These are phyloP conservation scores for Tragopan temminckii DNA, from an alignment of 2,797 vertebrate genomes.

Conservation along the genomic window DNA sequence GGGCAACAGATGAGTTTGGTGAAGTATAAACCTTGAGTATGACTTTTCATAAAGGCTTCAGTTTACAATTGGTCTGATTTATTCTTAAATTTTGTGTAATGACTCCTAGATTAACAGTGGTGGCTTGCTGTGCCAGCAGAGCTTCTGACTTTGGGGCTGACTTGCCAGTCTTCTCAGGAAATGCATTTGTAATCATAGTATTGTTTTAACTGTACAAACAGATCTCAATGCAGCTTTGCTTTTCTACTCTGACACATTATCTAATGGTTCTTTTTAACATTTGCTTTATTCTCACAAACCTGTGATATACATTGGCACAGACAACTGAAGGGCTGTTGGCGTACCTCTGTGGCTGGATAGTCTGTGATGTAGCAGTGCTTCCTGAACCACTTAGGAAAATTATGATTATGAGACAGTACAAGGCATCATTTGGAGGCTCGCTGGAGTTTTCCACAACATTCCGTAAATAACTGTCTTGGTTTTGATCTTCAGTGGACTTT, in stretches of 20 bases:
- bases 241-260: background rate
- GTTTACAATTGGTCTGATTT: background rate
- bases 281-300: background rate
- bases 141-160: background rate
- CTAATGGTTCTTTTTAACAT: background rate
- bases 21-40: background rate
- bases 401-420: background rate
- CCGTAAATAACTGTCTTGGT: background rate
- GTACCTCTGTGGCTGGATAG: background rate
- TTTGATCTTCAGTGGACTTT: background rate
- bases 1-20: background rate
- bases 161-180: background rate
- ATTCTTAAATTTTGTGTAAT: background rate
- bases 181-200: background rate
- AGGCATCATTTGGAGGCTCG: background rate
- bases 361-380: background rate
- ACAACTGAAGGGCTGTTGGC: background rate
- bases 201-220: background rate
- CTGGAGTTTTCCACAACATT: background rate
- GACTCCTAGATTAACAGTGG: background rate
- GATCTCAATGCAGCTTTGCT: background rate
- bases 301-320: background rate
- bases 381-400: background rate
- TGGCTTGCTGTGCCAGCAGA: background rate
- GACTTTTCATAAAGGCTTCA: background rate